Conservation (phyloP, 2,113 vertebrate genomes). For the Daphoenositta chrysoptera region DNA sequence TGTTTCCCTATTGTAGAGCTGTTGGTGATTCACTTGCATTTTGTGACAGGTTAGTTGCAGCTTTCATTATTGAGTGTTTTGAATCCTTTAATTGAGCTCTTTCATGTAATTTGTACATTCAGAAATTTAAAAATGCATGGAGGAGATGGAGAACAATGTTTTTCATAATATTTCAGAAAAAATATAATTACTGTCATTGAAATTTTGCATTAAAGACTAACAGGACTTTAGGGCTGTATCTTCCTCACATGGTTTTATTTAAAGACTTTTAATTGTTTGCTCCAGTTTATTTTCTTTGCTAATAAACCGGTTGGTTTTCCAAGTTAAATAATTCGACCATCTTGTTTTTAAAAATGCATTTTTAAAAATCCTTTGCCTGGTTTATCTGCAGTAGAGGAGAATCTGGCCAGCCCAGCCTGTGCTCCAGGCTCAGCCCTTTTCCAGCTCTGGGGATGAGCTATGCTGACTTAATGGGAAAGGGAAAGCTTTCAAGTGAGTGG, state of each 20-base stretch:
- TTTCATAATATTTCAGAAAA: neutral
- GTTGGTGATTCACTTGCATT: neutral
- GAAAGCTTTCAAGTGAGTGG: neutral
- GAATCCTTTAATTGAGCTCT: neutral
- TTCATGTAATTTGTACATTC: neutral
- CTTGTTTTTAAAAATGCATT: neutral
- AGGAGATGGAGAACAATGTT: rapidly evolving
- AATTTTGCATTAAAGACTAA: neutral
- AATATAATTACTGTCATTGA: neutral
- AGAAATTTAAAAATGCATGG: neutral
- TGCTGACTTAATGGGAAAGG: neutral
- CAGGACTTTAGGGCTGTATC: neutral
- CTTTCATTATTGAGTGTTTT: neutral
- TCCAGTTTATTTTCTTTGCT: neutral
- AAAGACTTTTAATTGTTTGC: neutral
- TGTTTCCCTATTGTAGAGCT: neutral
- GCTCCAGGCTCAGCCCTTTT: neutral
- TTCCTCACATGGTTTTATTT: neutral
- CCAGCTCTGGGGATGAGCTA: neutral
- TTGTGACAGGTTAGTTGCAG: neutral
- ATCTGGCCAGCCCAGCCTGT: neutral
- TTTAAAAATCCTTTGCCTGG: neutral
- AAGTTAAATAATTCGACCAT: neutral
- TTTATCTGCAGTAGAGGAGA: neutral
- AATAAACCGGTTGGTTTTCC: neutral